Evolutionary conservation across 2,113 vertebrate genomes (phyloP).

Genomic region (Globicephala melas): DNA sequence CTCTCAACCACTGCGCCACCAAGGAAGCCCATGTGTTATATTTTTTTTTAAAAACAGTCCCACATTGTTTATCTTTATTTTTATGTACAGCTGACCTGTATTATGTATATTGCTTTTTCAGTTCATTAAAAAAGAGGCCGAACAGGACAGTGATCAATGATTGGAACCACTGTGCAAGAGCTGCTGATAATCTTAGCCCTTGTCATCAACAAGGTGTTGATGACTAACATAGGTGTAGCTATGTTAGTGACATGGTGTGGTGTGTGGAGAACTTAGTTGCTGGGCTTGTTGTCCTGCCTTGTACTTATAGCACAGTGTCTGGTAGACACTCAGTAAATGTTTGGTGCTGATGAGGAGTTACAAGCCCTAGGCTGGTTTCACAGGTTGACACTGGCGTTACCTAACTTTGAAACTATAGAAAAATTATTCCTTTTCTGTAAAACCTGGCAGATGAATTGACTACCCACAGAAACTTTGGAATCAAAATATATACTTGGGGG

Average conservation of each 20-base stretch:
- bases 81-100: constrained; percentile 2
- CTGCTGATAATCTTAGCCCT: background rate
- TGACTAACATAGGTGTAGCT: background rate
- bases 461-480: background rate
- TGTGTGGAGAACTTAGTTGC: background rate
- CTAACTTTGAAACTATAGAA: constrained; percentile 28
- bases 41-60: background rate
- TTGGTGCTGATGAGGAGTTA: background rate
- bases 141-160: background rate
- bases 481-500: background rate
- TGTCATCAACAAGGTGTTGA: background rate
- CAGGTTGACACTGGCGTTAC: background rate
- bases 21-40: background rate
- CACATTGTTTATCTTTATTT: constrained; percentile 12
- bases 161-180: background rate
- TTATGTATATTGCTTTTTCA: constrained; percentile 7
- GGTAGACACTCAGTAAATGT: background rate
- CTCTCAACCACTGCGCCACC: too few relatives aligned
- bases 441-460: background rate
- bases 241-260: background rate
- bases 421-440: background rate
- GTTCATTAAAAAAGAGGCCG: background rate
- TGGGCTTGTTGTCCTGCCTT: background rate
- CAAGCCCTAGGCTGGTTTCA: background rate
- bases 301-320: background rate